These are phyloP conservation scores for Mormyrus iriodes DNA, from an alignment of 2,113 vertebrate genomes.

Conservation along the genomic window DNA sequence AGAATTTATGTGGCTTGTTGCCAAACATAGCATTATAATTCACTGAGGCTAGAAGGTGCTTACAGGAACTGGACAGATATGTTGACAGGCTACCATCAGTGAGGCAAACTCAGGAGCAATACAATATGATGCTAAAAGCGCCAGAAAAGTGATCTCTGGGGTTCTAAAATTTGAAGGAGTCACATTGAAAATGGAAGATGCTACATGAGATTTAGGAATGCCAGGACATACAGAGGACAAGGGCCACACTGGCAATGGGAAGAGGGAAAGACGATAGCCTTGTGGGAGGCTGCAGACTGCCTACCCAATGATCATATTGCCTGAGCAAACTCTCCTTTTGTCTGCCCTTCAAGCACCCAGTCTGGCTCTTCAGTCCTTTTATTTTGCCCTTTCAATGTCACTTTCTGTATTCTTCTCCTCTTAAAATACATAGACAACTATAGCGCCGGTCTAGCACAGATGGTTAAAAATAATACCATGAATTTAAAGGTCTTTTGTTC, in stretches of 20 bases:
- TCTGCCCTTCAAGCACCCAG: background rate
- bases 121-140: background rate
- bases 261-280: constrained; percentile 46
- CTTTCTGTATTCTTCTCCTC: background rate
- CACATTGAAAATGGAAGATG: background rate
- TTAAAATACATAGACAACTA: background rate
- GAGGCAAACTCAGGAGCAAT: background rate
- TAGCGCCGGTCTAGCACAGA: background rate
- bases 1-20: background rate
- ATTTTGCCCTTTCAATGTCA: constrained; percentile 15
- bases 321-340: constrained; percentile 50
- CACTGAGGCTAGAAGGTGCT: background rate
- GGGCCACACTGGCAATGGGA: constrained; percentile 39
- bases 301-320: constrained; percentile 45
- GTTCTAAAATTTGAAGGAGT: background rate
- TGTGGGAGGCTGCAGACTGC: constrained; percentile 40
- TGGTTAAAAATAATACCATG: background rate
- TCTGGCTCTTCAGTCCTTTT: background rate
- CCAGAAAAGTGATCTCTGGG: background rate
- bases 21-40: background rate
- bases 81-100: background rate
- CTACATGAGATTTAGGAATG: constrained; percentile 26
- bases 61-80: background rate
- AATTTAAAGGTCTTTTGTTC: constrained; percentile 1
- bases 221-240: constrained; percentile 39